These are phyloP conservation scores for Ylistrum balloti DNA, from an alignment of 1,140 invertebrate species.

Conservation along the genomic window DNA sequence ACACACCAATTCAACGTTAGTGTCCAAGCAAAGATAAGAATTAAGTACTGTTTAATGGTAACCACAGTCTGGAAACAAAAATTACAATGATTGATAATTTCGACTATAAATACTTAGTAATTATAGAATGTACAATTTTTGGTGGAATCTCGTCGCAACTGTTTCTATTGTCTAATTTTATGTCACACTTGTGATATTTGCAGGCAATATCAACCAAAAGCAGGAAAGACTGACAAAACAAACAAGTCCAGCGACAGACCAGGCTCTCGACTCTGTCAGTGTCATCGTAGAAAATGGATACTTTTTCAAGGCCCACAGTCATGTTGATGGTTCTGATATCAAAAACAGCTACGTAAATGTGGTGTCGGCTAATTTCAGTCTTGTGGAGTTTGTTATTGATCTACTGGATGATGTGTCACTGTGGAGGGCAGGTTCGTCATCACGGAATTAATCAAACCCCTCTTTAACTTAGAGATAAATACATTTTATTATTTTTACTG, in stretches of 20 bases:
- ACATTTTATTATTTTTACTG: no score
- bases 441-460: no score
- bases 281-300: not conserved
- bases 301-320: not conserved
- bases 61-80: no score
- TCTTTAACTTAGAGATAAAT: no score
- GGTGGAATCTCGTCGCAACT: no score
- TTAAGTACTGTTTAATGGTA: no score
- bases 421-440: not conserved
- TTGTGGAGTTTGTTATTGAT: not conserved
- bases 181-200: not conserved
- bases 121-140: no score
- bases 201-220: not conserved
- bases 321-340: not conserved
- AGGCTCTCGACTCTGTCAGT: not conserved
- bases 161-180: no score
- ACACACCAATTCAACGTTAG: no score
- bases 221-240: not conserved
- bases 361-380: not conserved
- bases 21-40: no score
- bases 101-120: no score
- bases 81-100: no score
- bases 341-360: not conserved
- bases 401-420: not conserved
- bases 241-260: not conserved